A percentile compares a stretch with the other conserved stretches of the same genome.
phyloP scores from a whole-genome alignment of 1,140 invertebrate genomes.

The Halesus radiatus region DNA sequence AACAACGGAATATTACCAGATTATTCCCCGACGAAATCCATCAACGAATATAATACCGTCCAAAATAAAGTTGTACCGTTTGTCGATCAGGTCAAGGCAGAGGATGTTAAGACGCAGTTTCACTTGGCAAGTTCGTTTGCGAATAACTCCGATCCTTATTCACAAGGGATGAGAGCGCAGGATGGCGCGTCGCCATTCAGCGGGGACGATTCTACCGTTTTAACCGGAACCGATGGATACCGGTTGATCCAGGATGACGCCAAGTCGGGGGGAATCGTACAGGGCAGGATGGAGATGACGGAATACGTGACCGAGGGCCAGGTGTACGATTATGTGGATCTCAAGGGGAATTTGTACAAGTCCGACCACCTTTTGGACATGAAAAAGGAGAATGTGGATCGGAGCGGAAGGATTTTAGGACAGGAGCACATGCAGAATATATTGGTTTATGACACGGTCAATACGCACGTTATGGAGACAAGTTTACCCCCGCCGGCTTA shows the following conservation, averaged over 20 bases:
- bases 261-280: not conserved
- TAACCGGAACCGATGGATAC: constrained; percentile 47
- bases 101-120: constrained; percentile 21
- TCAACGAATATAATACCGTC: constrained; percentile 45
- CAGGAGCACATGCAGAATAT: constrained; percentile 1
- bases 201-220: constrained; percentile 46
- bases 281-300: constrained; percentile 9
- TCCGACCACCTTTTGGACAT: constrained; percentile 2
- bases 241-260: constrained; percentile 38
- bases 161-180: constrained; percentile 40
- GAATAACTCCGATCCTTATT: constrained; percentile 55
- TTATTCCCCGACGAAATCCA: constrained; percentile 53
- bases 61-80: constrained; percentile 11
- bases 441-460: constrained; percentile 47
- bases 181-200: constrained; percentile 49
- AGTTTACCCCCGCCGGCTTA: constrained; percentile 46
- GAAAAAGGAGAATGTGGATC: not conserved
- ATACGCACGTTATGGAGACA: constrained; percentile 14
- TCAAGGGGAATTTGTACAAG: constrained; percentile 23
- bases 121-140: constrained; percentile 43
- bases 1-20: constrained; percentile 44
- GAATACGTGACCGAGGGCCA: constrained; percentile 23
- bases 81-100: constrained; percentile 6
- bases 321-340: constrained; percentile 37
- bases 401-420: not conserved